Base-by-base conservation (phyloP, 2,888 invertebrate species). In the Metacarcinus magister region DNA sequence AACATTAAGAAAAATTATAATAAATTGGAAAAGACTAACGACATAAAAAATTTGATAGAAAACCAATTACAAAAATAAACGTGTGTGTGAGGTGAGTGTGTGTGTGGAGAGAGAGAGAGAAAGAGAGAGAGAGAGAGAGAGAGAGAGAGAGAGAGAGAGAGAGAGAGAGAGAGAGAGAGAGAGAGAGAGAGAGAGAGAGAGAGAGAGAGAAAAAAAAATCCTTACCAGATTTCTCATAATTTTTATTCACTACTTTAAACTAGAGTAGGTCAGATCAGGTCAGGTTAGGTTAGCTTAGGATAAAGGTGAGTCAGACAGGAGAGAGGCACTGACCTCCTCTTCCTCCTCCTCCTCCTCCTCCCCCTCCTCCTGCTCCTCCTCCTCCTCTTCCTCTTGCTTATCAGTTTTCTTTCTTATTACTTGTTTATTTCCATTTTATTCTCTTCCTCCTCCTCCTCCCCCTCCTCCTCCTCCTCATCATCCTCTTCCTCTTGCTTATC, bases 151-250 rank as follows among this genome's bases (percentile, higher is more conserved):
- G 54, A 54, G 54, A 54, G 54, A 60, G 60, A 60, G 60, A 60
- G 60, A 60, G 60, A 60, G 60, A 60, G 60, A 60, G 60, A 60
- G 60, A 60, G 60, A 60, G 60, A 60, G 60, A 60, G 60, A 60
- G 60, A 60, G 60, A 60, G 23, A 54, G 54, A 54, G 54, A 54
- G 54, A 60, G 60, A 60, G 60, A 60, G 60, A 60, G 60, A 60
- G 60, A 60, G 60, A 60, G 60, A 60, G 60, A 60, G 60, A 60
- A 23, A 60, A 23, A 60, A 23, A 60, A 23, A 60, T 19, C 19
- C 19, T 60, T 19, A 19, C 60, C 60, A 60, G 4, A 60, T 60
- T 60, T 23, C 4, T 19, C 16, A 23, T 60, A 10, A 19, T 23
- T 19, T 23, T 60, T 54, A 1, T 60, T 60, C 23, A 19, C 16